Evolutionary conservation across 1,140 invertebrate species (phyloP), one percentile per base, ranked within the genome.

Genomic region (Antheraea pernyi): DNA sequence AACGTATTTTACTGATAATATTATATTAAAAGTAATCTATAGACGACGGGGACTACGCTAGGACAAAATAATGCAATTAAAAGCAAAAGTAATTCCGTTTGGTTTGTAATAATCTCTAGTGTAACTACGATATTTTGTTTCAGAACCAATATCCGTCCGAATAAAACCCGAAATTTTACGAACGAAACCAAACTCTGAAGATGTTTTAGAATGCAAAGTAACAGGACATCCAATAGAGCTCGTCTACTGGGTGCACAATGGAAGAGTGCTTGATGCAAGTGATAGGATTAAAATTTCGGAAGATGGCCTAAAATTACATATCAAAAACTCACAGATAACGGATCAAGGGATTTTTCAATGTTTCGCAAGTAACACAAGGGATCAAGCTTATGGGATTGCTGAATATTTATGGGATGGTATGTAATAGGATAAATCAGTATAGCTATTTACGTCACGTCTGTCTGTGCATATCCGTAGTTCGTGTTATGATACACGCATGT

Each of bases 321-420:
- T 98, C 75, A 93, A 94, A 30, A 94, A 95, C 13, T 94, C 97
- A 16, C 95, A 95, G 30, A 95, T 95, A 73, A 95, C 96, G 64
- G 97, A 98, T 86, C 94, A 96, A 71, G 97, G 97, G 5, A 96
- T 98, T 94, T 99, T 98, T 91, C 97, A 98, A 77, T 99, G 98
- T 86, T 96, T 97, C 73, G 97, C 96, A 4, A 95, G 94, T 74
- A 97, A 97, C 78, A 96, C 97, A 70, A 96, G 95, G 86, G 96
- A 98, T 81, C 97, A 97, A 92, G 96, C 95, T 19, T 96, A 97
- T 83, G 96, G 96, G 0, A 96, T 95, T 11, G 95, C 97, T 0
- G 96, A 98, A 83, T 93, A 98, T 9, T 94, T 95, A 74, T 94
- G 98, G 72, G 97, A 97, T 77, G 97, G 97, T 98, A 93, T 94